Percentiles rank a stretch among this genome's conserved stretches.
Evolutionary conservation across 2,888 invertebrate species (phyloP).

Genomic region (Agriotes lineatus): DNA sequence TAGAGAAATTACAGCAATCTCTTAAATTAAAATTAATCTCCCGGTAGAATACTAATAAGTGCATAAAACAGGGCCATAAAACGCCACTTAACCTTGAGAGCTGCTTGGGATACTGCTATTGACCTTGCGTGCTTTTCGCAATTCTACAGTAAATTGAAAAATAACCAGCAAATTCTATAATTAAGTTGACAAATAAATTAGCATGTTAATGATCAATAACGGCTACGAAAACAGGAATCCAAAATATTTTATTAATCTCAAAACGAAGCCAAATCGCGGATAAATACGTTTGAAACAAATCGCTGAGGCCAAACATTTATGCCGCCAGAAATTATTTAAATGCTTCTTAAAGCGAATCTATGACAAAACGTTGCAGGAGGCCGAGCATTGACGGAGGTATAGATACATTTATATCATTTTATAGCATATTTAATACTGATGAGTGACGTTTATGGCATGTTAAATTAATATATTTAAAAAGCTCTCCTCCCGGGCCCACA

Average conservation of each 20-base stretch:
- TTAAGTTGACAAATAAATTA: slow-evolving; percentile 26
- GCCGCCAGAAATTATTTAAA: slow-evolving; percentile 11
- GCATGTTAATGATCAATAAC: slow-evolving; percentile 23
- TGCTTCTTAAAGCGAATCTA: slow-evolving; percentile 15
- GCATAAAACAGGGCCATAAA: neutral
- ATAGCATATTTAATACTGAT: slow-evolving; percentile 43
- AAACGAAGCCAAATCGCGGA: slow-evolving; percentile 1
- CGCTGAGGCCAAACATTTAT: slow-evolving; percentile 4
- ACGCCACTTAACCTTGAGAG: neutral
- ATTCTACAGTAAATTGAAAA: slow-evolving; percentile 16
- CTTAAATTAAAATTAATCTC: no score
- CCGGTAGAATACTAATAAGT: no score
- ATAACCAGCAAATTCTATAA: slow-evolving; percentile 19
- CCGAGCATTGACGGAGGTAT: slow-evolving; percentile 32
- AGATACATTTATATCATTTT: slow-evolving; percentile 42
- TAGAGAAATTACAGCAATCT: no score
- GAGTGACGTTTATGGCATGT: slow-evolving; percentile 40
- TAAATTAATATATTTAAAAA: slow-evolving; percentile 40
- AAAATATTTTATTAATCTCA: slow-evolving; percentile 21
- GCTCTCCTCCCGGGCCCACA: neutral
- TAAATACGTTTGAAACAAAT: slow-evolving; percentile 9
- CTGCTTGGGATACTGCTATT: slow-evolving; percentile 4
- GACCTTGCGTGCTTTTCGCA: neutral
- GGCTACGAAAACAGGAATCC: slow-evolving; percentile 21
- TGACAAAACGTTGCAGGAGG: slow-evolving; percentile 30